A percentile compares a stretch with the other conserved stretches of the same genome.
Evolutionary conservation across 2,888 invertebrate genomes (phyloP).

Genomic region (Dryadula phaetusa): DNA sequence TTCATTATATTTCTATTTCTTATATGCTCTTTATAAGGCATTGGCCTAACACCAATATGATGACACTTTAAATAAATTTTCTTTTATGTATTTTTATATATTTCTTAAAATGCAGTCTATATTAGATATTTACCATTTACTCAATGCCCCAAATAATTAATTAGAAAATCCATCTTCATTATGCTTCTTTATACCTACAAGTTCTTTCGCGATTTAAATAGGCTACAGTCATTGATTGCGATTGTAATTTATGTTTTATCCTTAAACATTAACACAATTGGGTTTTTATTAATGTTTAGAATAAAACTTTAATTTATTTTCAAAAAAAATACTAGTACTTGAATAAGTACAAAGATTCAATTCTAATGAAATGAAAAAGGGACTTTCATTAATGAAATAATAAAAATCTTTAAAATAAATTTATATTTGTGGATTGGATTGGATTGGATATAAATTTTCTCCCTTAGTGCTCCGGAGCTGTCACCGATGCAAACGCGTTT

Average conservation of each 20-base stretch:
- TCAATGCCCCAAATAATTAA: conserved; percentile 34
- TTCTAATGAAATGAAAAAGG: no score
- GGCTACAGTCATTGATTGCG: conserved; percentile 29
- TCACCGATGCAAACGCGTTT: no score
- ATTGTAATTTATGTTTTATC: conserved; percentile 18
- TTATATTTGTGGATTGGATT: no score
- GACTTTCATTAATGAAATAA: no score
- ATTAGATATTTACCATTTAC: conserved; percentile 10
- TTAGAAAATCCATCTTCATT: conserved; percentile 42
- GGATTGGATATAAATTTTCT: no score
- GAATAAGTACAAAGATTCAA: not conserved
- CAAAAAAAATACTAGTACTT: no score
- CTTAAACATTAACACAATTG: not conserved
- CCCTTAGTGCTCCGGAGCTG: no score
- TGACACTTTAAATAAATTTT: not conserved
- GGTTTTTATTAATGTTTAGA: not conserved
- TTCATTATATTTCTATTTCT: not conserved
- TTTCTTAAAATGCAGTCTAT: not conserved
- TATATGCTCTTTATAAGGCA: not conserved
- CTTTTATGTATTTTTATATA: conserved; percentile 11
- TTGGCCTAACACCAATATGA: not conserved
- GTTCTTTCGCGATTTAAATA: conserved; percentile 33
- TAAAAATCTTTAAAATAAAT: no score
- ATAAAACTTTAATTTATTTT: no score
- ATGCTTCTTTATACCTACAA: conserved; percentile 30